A percentile compares a stretch with the other conserved stretches of the same genome.
These are phyloP conservation scores for Xanthia icteritia DNA, from an alignment of 2,888 invertebrate genomes.

Conservation along the genomic window DNA sequence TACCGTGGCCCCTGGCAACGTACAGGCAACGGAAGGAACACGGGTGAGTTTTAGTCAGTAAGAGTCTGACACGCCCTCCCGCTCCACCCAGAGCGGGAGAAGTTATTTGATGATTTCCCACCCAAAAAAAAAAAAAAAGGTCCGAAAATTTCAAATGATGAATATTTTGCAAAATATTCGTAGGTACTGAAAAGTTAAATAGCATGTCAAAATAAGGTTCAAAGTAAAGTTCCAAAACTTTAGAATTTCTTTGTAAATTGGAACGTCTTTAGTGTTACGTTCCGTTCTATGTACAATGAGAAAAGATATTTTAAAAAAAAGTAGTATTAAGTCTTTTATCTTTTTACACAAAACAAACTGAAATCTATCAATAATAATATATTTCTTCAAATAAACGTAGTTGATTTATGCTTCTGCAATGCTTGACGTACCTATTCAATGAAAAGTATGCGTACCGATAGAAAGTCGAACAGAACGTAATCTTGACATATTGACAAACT, in stretches of 20 bases:
- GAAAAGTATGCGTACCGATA: not conserved
- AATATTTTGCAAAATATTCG: not conserved
- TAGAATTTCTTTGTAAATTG: not conserved
- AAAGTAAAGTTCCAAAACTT: not conserved
- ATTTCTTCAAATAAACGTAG: not conserved
- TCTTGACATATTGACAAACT: slow-evolving; percentile 60
- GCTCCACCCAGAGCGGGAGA: no score
- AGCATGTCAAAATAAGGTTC: no score
- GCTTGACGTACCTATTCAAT: not conserved
- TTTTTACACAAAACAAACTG: not conserved
- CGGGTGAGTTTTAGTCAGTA: no score
- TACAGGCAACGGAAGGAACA: no score
- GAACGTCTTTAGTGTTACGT: slow-evolving; percentile 16
- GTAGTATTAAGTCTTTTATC: accelerated
- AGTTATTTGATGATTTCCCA: no score
- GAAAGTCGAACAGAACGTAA: slow-evolving; percentile 41
- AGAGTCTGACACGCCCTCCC: no score
- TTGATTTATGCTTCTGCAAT: not conserved
- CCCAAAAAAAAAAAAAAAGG: no score
- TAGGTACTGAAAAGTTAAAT: no score
- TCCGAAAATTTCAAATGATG: no score
- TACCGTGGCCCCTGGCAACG: no score
- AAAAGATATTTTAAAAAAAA: not conserved
- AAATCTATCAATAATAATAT: not conserved
- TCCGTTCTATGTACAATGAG: not conserved